Conservation (phyloP, 2,888 invertebrate genomes). For the Temnothorax rugatulus region DNA sequence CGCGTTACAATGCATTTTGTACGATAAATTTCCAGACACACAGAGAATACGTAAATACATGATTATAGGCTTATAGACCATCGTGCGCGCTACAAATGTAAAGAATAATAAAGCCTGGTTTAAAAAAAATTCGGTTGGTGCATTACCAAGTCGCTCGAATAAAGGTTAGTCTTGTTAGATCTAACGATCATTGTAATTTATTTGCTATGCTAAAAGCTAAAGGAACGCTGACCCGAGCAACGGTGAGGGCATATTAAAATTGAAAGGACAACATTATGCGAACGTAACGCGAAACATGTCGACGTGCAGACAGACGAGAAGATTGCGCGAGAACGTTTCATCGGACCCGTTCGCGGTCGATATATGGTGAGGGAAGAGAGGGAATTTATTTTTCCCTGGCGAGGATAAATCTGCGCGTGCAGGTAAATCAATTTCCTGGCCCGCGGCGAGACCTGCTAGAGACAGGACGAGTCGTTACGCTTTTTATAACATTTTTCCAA, state of each 20-base stretch:
- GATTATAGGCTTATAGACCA: constrained; percentile 20
- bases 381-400: constrained; percentile 71
- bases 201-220: background rate
- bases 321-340: constrained; percentile 44
- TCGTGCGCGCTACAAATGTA: background rate
- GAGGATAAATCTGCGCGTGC: constrained; percentile 72
- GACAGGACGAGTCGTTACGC: constrained; percentile 71
- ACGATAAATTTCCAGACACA: background rate
- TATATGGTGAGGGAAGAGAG: constrained; percentile 59
- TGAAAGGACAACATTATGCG: constrained; percentile 16
- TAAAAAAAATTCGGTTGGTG: constrained; percentile 4
- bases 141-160: background rate
- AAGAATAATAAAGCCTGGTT: background rate
- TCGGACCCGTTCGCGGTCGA: constrained; percentile 60
- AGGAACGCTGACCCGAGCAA: constrained; percentile 3
- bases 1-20: constrained; percentile 11
- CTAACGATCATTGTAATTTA: constrained; percentile 22
- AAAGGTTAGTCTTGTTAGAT: constrained; percentile 30
- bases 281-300: constrained; percentile 4
- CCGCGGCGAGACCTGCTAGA: constrained; percentile 64
- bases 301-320: constrained; percentile 39
- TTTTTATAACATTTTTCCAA: constrained; percentile 71
- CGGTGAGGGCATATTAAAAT: background rate
- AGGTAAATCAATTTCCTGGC: constrained; percentile 77
- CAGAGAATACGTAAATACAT: background rate